Base-by-base conservation (phyloP, 2,797 vertebrate species). In the Syngnathus acus region DNA sequence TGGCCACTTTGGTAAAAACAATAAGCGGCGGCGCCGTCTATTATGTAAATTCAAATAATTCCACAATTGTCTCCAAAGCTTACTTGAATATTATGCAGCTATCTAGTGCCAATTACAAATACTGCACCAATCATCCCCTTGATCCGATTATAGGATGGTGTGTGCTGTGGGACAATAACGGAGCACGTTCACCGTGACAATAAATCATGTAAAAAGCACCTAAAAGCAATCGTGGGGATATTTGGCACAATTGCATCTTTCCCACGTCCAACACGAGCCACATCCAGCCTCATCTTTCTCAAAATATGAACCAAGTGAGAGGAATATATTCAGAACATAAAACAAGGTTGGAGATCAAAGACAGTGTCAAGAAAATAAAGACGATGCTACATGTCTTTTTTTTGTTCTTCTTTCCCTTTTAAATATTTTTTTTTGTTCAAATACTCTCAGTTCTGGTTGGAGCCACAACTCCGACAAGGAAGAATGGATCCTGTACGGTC, bases 81-180 rank as follows among this genome's bases (percentile, higher is more conserved):
- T 79, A 84, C 86, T 87, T 89, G 82, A 89, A 90, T 91, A 91
- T 88, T 89, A 90, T 90, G 87, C 87, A 91, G 91, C 90, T 91
- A 91, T 91, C 92, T 92, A 92, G 91, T 91, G 92, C 88, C 89
- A 90, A 91, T 90, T 88, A 88, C 81, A 85, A 86, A 90, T 91
- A 92, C 89, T 90, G 87, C 90, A 91, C 88, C 84, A 85, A 88
- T 88, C 81, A 84, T 82, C 79, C 73, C 68, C 78, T 82, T 77
- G 74, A 84, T 87, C 75, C 78, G 81, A 71, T 87, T 84, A 82
- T 70, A 85, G 81, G 83, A 87, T 40, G 37, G 38, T 59, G 57
- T 19, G 57, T 38, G 19, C 19, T 42, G 62, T 47, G 6, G 21
- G 21, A 60, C 10, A 60, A 60, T 19, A 62, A 43, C 39, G 1